These are phyloP conservation scores for Drosophila truncata DNA, from an alignment of 1,140 invertebrate genomes.

Conservation along the genomic window DNA sequence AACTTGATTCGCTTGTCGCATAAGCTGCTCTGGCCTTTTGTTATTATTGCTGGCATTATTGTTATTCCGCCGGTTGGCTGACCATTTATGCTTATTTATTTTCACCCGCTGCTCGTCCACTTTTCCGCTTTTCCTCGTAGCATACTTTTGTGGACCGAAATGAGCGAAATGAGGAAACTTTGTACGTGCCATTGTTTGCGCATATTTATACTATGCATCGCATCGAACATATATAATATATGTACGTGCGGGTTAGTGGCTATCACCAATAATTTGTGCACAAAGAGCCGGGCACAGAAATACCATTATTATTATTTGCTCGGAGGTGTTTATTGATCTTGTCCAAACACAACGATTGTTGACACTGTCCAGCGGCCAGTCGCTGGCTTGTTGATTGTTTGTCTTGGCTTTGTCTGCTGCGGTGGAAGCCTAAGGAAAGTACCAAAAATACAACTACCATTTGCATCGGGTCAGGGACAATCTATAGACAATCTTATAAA, in stretches of 20 bases:
- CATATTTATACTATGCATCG: background rate
- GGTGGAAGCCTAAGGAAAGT: slow-evolving; percentile 34
- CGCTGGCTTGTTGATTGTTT: slow-evolving; percentile 49
- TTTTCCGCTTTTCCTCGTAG: slow-evolving; percentile 29
- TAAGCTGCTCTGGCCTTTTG: slow-evolving; percentile 44
- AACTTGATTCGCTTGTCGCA: slow-evolving; percentile 53
- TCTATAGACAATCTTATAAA: slow-evolving; percentile 38
- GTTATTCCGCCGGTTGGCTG: slow-evolving; percentile 51
- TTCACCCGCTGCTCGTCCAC: slow-evolving; percentile 27
- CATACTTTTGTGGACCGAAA: slow-evolving; percentile 45
- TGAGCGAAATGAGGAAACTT: slow-evolving; percentile 71
- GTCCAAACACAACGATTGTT: slow-evolving; percentile 41
- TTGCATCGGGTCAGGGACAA: slow-evolving; percentile 31
- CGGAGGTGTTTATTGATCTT: slow-evolving; percentile 48
- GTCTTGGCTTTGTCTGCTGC: slow-evolving; percentile 41
- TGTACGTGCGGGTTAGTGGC: slow-evolving; percentile 16
- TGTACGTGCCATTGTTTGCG: slow-evolving; percentile 34
- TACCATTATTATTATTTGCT: slow-evolving; percentile 59
- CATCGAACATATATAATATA: too few relatives aligned
- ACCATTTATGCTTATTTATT: slow-evolving; percentile 72
- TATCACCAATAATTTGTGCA: slow-evolving; percentile 59
- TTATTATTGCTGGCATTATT: slow-evolving; percentile 54
- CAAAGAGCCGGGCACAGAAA: slow-evolving; percentile 27
- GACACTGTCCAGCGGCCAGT: slow-evolving; percentile 29
- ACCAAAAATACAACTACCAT: slow-evolving; percentile 31